Evolutionary conservation across 2,113 vertebrate genomes (phyloP).

Genomic region (Aphyosemion australe): DNA sequence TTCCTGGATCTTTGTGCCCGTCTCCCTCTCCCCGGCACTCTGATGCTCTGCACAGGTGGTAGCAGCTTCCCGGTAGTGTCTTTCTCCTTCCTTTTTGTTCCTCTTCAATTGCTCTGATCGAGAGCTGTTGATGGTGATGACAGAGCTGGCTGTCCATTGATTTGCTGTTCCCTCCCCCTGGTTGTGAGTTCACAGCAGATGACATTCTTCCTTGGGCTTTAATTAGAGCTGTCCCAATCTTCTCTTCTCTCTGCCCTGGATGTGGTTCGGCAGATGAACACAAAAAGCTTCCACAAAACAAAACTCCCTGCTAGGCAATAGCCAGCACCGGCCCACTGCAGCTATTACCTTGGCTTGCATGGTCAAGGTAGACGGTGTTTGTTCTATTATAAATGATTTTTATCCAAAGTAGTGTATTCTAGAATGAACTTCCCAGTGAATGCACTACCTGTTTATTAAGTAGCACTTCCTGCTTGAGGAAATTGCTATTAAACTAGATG

Average conservation of each 20-base stretch:
- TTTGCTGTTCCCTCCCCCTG: constrained; percentile 69
- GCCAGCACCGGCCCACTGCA: constrained; percentile 34
- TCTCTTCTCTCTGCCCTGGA: constrained; percentile 64
- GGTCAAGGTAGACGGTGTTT: constrained; percentile 19
- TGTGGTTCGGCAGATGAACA: constrained; percentile 67
- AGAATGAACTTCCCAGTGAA: neutral
- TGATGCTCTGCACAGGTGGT: constrained; percentile 72
- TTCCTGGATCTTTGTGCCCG: constrained; percentile 38
- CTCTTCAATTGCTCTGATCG: constrained; percentile 74
- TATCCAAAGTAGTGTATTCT: neutral
- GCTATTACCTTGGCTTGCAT: constrained; percentile 20
- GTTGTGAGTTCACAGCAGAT: constrained; percentile 75
- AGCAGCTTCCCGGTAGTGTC: constrained; percentile 66
- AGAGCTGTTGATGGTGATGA: constrained; percentile 75
- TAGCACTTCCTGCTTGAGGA: constrained; percentile 31
- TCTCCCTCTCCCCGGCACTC: constrained; percentile 47
- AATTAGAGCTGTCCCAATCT: constrained; percentile 74
- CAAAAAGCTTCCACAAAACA: constrained; percentile 59
- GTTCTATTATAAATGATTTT: constrained; percentile 15
- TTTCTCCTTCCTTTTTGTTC: constrained; percentile 76
- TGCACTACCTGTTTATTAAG: constrained; percentile 34
- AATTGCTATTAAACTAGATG: constrained; percentile 52
- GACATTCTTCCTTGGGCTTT: constrained; percentile 75
- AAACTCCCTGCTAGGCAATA: constrained; percentile 56
- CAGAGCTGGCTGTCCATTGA: constrained; percentile 77